Base-by-base conservation (phyloP, 1,140 invertebrate genomes). In the Tetragonula clypearis region DNA sequence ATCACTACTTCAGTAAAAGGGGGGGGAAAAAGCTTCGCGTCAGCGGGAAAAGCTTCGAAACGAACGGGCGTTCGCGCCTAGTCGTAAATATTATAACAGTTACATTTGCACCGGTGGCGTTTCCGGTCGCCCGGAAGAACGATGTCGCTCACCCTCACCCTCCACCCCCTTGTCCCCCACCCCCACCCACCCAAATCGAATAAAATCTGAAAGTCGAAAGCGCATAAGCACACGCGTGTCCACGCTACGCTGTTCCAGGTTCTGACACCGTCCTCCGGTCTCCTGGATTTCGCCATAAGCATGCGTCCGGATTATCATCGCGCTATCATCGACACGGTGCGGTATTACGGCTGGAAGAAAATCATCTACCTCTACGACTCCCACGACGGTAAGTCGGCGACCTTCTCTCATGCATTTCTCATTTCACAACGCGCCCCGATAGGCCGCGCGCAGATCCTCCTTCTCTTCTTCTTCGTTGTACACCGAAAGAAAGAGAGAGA, bases 341-440 rank as follows among this genome's bases (percentile, higher is more conserved):
- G 97, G 86, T 97, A 98, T 94, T 99, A 99, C 93, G 97, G 97
- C 71, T 99, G 98, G 98, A 97, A 97, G 88, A 97, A 97, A 93
- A 98, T 99, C 91, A 98, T 99, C 92, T 99, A 99, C 95, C 96
- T 99, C 82, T 99, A 99, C 93, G 98, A 99, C 95, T 98, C 98
- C 12, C 98, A 99, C 93, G 98, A 99, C 94, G 98, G 98, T 99
- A 95, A 97, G 97, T 97, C 88, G 74, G 73, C 84, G 86, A 84
- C 56, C 79, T 14, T 88, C 62, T 75, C 82, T 91, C 86, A 91
- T 93, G 90, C 92, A 93, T 94, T 92, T 93, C 91, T 93, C 91
- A 92, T 94, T 92, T 92, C 90, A 87, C 86, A 91, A 71, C 85
- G 56, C 19, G 35, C 35, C 71, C 73, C 68, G 53, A 15, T 72